Percentiles rank a stretch among this genome's conserved stretches.
phyloP scores from a whole-genome alignment of 2,797 vertebrate genomes.

The Enoplosus armatus region DNA sequence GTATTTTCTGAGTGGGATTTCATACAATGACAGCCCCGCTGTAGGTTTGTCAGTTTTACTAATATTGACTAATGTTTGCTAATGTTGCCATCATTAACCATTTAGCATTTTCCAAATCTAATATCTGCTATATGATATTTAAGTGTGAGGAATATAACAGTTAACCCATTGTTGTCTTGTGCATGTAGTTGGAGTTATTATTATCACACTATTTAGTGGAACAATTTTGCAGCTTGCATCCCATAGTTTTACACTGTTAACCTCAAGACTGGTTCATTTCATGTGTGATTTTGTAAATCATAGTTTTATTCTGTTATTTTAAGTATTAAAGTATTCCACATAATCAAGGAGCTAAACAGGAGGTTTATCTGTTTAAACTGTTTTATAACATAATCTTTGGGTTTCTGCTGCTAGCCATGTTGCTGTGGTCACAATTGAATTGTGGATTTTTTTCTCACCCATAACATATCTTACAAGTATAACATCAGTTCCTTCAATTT shows the following conservation, averaged over 20 bases:
- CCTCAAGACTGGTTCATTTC: neutral
- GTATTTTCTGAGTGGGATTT: slow-evolving; percentile 7
- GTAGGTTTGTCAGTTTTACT: slow-evolving; percentile 6
- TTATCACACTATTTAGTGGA: neutral
- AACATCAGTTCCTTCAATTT: neutral
- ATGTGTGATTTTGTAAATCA: neutral
- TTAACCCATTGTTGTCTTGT: neutral
- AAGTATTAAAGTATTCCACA: neutral
- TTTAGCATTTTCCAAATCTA: neutral
- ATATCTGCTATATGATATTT: neutral
- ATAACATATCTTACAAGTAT: neutral
- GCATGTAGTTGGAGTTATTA: neutral
- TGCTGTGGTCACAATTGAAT: neutral
- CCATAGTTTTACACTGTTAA: neutral
- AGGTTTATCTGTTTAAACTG: neutral
- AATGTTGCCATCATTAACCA: neutral
- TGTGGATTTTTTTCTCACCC: slow-evolving; percentile 18
- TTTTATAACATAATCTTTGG: neutral
- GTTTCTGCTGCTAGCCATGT: slow-evolving; percentile 1
- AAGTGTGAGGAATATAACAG: neutral
- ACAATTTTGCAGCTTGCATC: neutral
- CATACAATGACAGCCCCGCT: neutral
- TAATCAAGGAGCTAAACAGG: neutral
- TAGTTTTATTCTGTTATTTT: neutral
- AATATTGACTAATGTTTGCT: slow-evolving; percentile 27